Percentiles rank a stretch among this genome's conserved stretches.
Evolutionary conservation across 2,113 vertebrate genomes (phyloP).

Genomic region (Thunnus thynnus): DNA sequence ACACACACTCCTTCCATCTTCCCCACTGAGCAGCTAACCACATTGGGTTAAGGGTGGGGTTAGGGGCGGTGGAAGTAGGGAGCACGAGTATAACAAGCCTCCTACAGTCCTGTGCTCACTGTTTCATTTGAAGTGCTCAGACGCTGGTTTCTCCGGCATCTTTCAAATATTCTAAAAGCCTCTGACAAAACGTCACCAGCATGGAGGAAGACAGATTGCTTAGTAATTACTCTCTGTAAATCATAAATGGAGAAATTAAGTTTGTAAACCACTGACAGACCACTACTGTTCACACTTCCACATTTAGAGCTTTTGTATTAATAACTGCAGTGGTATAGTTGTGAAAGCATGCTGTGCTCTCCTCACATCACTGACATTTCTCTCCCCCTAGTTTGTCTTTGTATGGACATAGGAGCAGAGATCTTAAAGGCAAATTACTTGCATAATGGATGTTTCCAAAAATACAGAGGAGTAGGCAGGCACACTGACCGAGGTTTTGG

Average conservation of each 20-base stretch:
- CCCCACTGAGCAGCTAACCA: conserved; percentile 75
- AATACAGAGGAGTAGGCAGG: conserved; percentile 79
- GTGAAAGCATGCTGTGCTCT: conserved; percentile 33
- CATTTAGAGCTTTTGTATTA: conserved; percentile 37
- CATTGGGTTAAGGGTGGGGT: conserved; percentile 77
- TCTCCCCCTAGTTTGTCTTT: conserved; percentile 46
- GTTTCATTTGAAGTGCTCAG: conserved; percentile 66
- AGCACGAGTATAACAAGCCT: conserved; percentile 70
- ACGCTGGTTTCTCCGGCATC: conserved; percentile 51
- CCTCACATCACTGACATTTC: conserved; percentile 62
- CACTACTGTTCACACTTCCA: conserved; percentile 29
- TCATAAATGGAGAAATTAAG: conserved; percentile 33
- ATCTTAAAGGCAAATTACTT: conserved; percentile 81
- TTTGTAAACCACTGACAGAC: conserved; percentile 49
- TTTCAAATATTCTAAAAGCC: conserved; percentile 56
- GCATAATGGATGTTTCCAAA: conserved; percentile 84
- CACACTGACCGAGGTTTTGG: conserved; percentile 77
- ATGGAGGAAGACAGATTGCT: conserved; percentile 23
- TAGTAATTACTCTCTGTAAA: conserved; percentile 46
- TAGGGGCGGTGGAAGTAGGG: conserved; percentile 61
- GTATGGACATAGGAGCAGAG: conserved; percentile 53
- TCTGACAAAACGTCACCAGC: conserved; percentile 45
- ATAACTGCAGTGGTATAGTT: conserved; percentile 6
- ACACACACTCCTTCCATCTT: conserved; percentile 65
- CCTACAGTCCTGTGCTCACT: conserved; percentile 63